Evolutionary conservation across 1,140 invertebrate species (phyloP), one percentile per base, ranked within the genome.

Genomic region (Pentalonia nigronervosa): DNA sequence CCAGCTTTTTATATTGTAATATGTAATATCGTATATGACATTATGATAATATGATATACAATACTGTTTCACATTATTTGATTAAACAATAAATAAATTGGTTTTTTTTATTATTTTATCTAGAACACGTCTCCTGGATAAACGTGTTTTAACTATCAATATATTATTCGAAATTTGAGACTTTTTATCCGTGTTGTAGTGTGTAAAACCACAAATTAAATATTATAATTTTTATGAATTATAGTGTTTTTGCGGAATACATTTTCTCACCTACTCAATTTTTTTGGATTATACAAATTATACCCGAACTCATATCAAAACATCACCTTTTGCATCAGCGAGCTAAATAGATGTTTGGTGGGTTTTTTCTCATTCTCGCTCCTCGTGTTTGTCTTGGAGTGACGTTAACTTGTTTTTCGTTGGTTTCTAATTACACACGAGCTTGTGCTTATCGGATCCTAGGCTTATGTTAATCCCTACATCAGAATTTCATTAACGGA

Each of bases 391-490:
- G 48, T 93, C 91, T 93, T 84, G 20, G 48, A 86, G 50, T 45
- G 76, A 92, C 48, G 60, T 84, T 50, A 83, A 93, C 91, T 93
- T 93, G 91, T 93, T 93, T 84, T 92, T 92, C n/a, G 47, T 93
- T 25, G 67, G 76, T 93, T 83, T 93, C 91, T 83, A 86, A 86
- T 93, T 93, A 50, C 91, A 93, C 67, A 50, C 30, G 56, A 67
- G 23, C 36, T 90, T 83, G 47, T 92, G 90, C 86, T 84, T 86
- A 53, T 93, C 48, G 48, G 36, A 86, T 93, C 36, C 91, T 83
- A 84, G 91, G 91, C 91, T 93, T 93, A 93, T 53, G 91, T 93
- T 93, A 93, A 93, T 93, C 91, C 91, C 48, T 93, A 93, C 91
- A 86, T 93, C 91, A 93, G 76, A 86, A 93, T 93, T 93, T 93